These are phyloP conservation scores for Notothenia rossii DNA, from an alignment of 2,113 vertebrate species.

Conservation along the genomic window DNA sequence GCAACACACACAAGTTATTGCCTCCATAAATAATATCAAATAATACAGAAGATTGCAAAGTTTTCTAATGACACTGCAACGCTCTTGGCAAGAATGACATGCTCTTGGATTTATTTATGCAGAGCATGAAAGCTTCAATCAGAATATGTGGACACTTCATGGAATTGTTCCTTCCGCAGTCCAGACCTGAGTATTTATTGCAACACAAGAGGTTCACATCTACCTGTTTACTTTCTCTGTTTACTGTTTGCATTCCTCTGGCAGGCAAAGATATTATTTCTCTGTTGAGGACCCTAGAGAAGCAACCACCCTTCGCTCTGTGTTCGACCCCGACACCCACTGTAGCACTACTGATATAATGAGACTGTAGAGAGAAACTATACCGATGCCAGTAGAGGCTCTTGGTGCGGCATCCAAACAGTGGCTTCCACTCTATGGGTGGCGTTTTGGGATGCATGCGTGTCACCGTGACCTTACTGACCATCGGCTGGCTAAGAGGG, in stretches of 20 bases:
- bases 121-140: constrained; percentile 42
- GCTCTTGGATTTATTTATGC: constrained; percentile 10
- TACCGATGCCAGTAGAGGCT: constrained; percentile 56
- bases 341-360: constrained; percentile 73
- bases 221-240: constrained; percentile 76
- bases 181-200: constrained; percentile 57
- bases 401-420: constrained; percentile 64
- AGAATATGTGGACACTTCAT: constrained; percentile 54
- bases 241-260: constrained; percentile 78
- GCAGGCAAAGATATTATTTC: constrained; percentile 73
- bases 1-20: constrained; percentile 6
- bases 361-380: constrained; percentile 63
- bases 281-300: constrained; percentile 75
- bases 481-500: constrained; percentile 74
- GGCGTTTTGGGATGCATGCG: constrained; percentile 64
- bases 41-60: not conserved
- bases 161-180: constrained; percentile 58
- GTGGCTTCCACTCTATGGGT: constrained; percentile 58
- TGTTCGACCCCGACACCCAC: constrained; percentile 58
- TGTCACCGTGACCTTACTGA: constrained; percentile 77
- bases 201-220: constrained; percentile 69
- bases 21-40: constrained; percentile 10
- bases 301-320: constrained; percentile 49
- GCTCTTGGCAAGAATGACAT: constrained; percentile 20
- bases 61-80: constrained; percentile 17